Base-by-base conservation (phyloP, 2,113 vertebrate species). In the Vombatus ursinus region DNA sequence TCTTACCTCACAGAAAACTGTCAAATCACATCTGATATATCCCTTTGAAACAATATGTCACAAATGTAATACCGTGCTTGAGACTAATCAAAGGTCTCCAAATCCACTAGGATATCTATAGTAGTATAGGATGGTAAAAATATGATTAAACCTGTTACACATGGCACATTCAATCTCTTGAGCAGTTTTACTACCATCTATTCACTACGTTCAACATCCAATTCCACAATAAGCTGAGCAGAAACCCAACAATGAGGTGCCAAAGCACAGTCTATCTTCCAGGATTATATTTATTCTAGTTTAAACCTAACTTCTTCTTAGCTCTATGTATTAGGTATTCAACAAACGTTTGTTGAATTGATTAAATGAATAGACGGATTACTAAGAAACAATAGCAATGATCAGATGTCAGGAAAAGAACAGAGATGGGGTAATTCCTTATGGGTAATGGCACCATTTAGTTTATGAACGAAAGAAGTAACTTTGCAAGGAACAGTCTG, bases 381-480 rank as follows among this genome's bases (percentile, higher is more conserved):
- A 23, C 90, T 89, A n/a, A 54, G 50, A 95, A 94, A 77, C 77
- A 44, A 77, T 5, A 89, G 28, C 61, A 84, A 84, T 25, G 77
- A 31, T 90, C 61, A 50, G 19, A 92, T 25, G 10, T 31, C 50
- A 24, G 47, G 50, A 53, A 54, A 93, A 57, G 28, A 8, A 44
- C 22, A 50, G 90, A 95, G 93, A 96, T 50, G 57, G 51, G 95
- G 61, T 92, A 26, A 92, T 91, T 89, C 96, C 26, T 68, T 96
- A 96, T 93, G 92, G 92, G 94, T 93, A 95, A 94, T 96, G 28
- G 23, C 96, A 90, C 90, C 51, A 16, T 26, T 91, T 95, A 91
- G 95, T 89, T 52, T 92, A 90, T 68, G 93, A 95, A 94, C 31
- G 91, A 94, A 91, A 94, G 84, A 89, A 92, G 94, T 50, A 93